These are phyloP conservation scores for Latrodectus hesperus DNA, from an alignment of 2,888 invertebrate species.

Conservation along the genomic window DNA sequence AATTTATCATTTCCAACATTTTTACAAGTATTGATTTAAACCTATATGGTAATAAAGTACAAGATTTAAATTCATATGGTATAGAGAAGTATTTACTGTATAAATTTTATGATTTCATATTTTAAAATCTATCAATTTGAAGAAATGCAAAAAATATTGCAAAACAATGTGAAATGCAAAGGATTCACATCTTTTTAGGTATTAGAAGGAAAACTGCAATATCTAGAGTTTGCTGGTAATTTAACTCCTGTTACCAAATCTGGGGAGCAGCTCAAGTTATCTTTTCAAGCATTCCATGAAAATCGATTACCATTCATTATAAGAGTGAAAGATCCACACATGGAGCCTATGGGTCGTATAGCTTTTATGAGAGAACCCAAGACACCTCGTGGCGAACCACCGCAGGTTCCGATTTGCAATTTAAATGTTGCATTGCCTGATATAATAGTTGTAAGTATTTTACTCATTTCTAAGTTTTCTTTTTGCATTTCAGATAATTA, in stretches of 20 bases:
- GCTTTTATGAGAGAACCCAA: conserved; percentile 98
- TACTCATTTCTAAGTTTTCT: too few relatives aligned
- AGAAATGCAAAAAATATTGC: too few relatives aligned
- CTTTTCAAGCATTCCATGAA: conserved; percentile 97
- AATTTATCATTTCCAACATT: too few relatives aligned
- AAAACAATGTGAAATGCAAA: too few relatives aligned
- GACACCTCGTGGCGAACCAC: conserved; percentile 87
- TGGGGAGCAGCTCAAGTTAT: conserved; percentile 94
- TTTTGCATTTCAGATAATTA: too few relatives aligned
- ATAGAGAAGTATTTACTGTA: too few relatives aligned
- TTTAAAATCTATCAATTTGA: too few relatives aligned
- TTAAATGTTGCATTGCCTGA: conserved; percentile 97
- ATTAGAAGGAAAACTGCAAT: conserved; percentile 94
- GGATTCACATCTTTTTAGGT: conserved; percentile 76
- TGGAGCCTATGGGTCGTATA: conserved; percentile 89
- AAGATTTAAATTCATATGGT: too few relatives aligned
- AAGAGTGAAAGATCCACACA: conserved; percentile 91
- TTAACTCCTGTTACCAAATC: conserved; percentile 96
- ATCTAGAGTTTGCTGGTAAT: conserved; percentile 97
- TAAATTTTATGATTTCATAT: too few relatives aligned
- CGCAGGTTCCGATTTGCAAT: conserved; percentile 93
- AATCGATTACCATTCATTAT: conserved; percentile 97
- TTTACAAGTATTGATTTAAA: too few relatives aligned
- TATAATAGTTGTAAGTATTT: conserved; percentile 32
- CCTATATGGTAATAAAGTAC: too few relatives aligned